Percentiles rank a stretch among this genome's conserved stretches.
Evolutionary conservation across 2,888 invertebrate genomes (phyloP).

Genomic region (Hyppa rectilinea): DNA sequence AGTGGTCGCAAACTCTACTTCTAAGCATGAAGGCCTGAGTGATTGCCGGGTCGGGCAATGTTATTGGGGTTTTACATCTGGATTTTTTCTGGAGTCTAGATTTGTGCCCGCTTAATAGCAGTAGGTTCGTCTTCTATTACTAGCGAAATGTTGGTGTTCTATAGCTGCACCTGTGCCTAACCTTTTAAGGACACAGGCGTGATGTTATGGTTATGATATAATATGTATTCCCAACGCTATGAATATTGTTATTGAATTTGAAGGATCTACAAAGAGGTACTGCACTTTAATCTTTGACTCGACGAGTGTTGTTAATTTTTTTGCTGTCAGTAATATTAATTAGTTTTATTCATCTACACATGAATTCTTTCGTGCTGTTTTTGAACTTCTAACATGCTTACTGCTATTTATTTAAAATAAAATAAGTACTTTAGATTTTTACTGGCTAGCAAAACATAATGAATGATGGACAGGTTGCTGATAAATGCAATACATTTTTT

Average conservation of each 20-base stretch:
- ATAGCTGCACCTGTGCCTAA: no score
- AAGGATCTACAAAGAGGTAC: slow-evolving; percentile 47
- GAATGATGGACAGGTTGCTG: slow-evolving; percentile 46
- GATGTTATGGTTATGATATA: neutral
- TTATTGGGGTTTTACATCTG: no score
- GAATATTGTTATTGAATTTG: slow-evolving; percentile 42
- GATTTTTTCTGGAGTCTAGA: no score
- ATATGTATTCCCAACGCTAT: slow-evolving; percentile 20
- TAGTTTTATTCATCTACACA: slow-evolving; percentile 54
- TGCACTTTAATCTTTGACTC: slow-evolving; percentile 65
- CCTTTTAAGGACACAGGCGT: no score
- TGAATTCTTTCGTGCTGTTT: slow-evolving; percentile 51
- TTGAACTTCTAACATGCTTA: slow-evolving; percentile 31
- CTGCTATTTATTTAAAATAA: slow-evolving; percentile 42
- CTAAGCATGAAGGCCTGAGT: no score
- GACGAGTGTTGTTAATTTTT: slow-evolving; percentile 47
- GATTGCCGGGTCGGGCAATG: no score
- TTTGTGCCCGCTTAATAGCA: no score
- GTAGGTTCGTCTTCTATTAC: no score
- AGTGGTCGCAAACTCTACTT: no score
- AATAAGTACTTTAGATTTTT: slow-evolving; percentile 30
- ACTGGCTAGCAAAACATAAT: slow-evolving; percentile 19
- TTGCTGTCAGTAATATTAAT: slow-evolving; percentile 56
- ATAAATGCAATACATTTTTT: slow-evolving; percentile 51
- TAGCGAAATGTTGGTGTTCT: no score